Base-by-base conservation (phyloP, 2,888 invertebrate genomes). In the Volucella inflata region DNA sequence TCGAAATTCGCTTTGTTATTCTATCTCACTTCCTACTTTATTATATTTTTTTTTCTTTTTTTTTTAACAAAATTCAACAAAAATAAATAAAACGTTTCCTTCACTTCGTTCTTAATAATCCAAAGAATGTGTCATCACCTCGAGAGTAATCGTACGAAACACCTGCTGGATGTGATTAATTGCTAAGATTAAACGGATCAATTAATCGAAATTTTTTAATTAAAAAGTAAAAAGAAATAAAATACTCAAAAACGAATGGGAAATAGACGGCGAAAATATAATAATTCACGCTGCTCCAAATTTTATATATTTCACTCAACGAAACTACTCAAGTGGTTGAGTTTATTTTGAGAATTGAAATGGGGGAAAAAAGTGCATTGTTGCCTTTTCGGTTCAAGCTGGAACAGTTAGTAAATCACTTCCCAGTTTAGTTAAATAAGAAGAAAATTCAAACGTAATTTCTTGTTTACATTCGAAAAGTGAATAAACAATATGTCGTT, bases 131-230 rank as follows among this genome's bases (percentile, higher is more conserved):
- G 50, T 71, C 60, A 60, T 60, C 71, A 60, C 59, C 42, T 53
- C 59, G 42, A 65, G 40, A 51, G 38, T 38, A 46, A 53, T 17
- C 16, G 44, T 44, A 42, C 11, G 46, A 21, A 67, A 59, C 68
- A 68, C 60, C 76, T 67, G 75, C 59, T 68, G 59, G 30, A 68
- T 68, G 44, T 51, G 60, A 74, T 65, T 74, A 67, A 76, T 76
- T 76, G 67, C 40, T 55, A 36, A 60, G 42, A 8, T 51, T 65
- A 17, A 38, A 50, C 16, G 36, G 16, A 65, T 17, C 14, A 21
- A 44, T 17, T 67, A 55, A 72, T 72, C 36, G 30, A 62, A 36
- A 21, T 36, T 62, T 14, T 8, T 14, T 16, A 36, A 62, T 8
- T 10, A 17, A 10, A 50, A 65, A 46, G 44, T 6, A 17, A 36